Percentiles rank a stretch among this genome's conserved stretches.
phyloP scores from a whole-genome alignment of 2,888 invertebrate species.

The Aspidiotus destructor region DNA sequence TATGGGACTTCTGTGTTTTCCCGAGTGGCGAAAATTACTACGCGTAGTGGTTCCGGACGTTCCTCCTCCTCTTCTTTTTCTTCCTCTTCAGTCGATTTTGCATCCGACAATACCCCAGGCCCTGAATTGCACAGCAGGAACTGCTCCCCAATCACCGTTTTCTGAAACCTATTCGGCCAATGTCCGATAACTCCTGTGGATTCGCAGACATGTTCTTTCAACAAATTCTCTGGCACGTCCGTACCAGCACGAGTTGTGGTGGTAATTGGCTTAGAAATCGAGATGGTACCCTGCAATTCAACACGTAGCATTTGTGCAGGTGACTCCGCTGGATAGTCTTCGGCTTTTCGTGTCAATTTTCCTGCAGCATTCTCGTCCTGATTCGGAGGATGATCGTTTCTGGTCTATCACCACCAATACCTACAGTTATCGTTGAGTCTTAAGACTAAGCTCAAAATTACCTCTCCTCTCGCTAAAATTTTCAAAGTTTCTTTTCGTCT shows the following conservation, averaged over 20 bases:
- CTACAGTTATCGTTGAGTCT: too few species aligned
- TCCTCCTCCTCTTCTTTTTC: background rate
- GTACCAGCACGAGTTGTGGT: background rate
- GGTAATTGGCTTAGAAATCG: background rate
- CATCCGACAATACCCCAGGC: background rate
- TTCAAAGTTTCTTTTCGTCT: too few species aligned
- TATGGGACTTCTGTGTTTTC: slow-evolving; percentile 2
- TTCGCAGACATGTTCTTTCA: background rate
- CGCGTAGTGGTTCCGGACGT: background rate
- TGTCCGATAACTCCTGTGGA: background rate
- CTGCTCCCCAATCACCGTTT: background rate
- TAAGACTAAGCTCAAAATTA: too few species aligned
- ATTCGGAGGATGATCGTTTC: background rate
- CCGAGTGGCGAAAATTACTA: background rate
- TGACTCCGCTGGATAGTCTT: background rate
- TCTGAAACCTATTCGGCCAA: too few species aligned
- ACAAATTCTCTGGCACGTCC: background rate
- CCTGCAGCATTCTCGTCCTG: background rate
- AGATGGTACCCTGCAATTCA: background rate
- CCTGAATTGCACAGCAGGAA: too few species aligned
- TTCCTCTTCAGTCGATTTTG: background rate
- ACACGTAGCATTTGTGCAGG: background rate
- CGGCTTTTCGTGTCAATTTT: background rate
- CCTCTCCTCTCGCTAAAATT: too few species aligned
- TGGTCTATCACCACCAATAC: too few species aligned